Percentiles rank a stretch among this genome's conserved stretches.
phyloP scores from a whole-genome alignment of 2,797 vertebrate genomes.

The Lepilemur ruficaudatus region DNA sequence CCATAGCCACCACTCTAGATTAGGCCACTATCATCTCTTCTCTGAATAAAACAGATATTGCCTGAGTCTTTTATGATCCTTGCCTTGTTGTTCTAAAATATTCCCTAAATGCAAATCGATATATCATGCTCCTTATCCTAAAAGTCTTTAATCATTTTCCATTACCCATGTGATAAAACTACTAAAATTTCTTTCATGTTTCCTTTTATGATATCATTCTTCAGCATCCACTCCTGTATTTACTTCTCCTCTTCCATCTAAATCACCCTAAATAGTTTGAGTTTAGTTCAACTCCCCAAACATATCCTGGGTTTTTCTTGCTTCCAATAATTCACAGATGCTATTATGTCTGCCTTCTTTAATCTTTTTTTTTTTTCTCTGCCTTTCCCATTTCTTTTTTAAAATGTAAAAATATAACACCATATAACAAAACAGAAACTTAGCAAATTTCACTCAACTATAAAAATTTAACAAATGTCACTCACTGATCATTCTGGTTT shows the following conservation, averaged over 20 bases:
- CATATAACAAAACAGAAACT: not conserved
- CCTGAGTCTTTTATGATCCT: not conserved
- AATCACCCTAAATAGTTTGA: not conserved
- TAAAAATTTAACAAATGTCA: not conserved
- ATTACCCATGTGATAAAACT: not conserved
- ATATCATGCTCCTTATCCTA: not conserved
- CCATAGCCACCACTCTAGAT: too few relatives aligned
- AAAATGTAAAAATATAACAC: not conserved
- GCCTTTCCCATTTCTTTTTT: not conserved
- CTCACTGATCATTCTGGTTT: not conserved
- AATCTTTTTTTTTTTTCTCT: not conserved
- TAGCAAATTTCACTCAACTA: not conserved
- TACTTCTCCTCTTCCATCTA: not conserved
- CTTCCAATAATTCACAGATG: not conserved
- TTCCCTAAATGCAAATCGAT: not conserved
- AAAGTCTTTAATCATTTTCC: not conserved
- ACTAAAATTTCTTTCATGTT: not conserved
- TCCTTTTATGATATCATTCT: not conserved
- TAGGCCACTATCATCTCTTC: not conserved
- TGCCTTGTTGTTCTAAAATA: not conserved
- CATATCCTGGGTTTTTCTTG: not conserved
- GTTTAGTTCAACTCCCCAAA: not conserved
- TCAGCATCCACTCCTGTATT: not conserved
- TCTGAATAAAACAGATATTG: not conserved
- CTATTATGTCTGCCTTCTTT: not conserved